Evolutionary conservation across 2,797 vertebrate genomes (phyloP).

Genomic region (Alectoris magna): DNA sequence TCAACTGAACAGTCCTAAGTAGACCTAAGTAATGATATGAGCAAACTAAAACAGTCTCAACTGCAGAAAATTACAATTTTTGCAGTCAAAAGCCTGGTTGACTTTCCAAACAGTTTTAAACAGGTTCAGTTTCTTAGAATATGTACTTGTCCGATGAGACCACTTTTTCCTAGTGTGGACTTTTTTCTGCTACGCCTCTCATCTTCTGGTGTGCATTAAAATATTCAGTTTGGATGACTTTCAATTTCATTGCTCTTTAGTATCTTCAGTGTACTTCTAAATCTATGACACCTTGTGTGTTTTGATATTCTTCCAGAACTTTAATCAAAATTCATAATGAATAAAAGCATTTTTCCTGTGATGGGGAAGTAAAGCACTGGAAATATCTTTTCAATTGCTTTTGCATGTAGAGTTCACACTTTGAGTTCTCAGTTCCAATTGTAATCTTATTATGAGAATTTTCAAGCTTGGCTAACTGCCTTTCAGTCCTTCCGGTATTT

Average conservation of each 20-base stretch:
- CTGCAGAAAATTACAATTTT: background rate
- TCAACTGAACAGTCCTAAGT: background rate
- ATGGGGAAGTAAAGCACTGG: background rate
- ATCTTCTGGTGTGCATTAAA: background rate
- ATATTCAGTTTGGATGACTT: background rate
- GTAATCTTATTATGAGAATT: background rate
- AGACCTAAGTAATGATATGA: background rate
- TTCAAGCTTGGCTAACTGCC: background rate
- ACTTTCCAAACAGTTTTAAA: background rate
- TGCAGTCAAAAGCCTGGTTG: background rate
- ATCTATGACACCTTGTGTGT: background rate
- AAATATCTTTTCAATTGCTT: background rate
- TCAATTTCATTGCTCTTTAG: background rate
- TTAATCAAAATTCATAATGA: background rate
- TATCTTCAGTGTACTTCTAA: background rate
- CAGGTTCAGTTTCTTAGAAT: background rate
- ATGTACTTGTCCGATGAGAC: accelerated
- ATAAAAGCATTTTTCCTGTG: accelerated
- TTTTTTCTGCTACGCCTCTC: background rate
- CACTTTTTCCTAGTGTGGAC: background rate
- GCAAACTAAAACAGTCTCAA: background rate
- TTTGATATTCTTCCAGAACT: background rate
- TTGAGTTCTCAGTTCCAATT: background rate
- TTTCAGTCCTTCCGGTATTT: background rate
- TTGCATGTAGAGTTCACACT: background rate